These are phyloP conservation scores for Diplazon laetatorius DNA, from an alignment of 2,888 invertebrate species.

Conservation along the genomic window DNA sequence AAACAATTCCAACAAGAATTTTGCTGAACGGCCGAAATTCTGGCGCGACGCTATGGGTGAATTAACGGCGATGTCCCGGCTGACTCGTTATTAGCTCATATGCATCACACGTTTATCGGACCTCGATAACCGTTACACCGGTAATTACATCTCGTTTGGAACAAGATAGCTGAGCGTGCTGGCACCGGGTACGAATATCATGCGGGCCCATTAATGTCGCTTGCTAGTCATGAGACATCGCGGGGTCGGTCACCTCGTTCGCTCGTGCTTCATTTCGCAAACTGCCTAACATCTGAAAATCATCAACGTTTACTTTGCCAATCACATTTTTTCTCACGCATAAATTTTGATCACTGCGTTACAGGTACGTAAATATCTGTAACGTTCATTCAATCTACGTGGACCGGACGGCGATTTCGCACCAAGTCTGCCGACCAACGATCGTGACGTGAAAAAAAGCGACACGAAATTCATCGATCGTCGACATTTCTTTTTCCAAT, in stretches of 20 bases:
- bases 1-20: background rate
- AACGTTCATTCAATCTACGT: no score
- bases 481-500: no score
- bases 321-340: slow-evolving; percentile 13
- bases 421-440: no score
- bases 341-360: background rate
- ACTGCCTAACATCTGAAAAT: background rate
- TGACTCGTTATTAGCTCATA: background rate
- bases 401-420: no score
- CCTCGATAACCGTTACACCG: slow-evolving; percentile 47
- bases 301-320: background rate
- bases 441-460: no score
- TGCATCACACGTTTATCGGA: slow-evolving; percentile 20
- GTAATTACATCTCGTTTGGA: slow-evolving; percentile 43
- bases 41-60: background rate
- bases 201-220: slow-evolving; percentile 54
- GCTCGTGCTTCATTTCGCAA: slow-evolving; percentile 7
- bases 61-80: slow-evolving; percentile 6
- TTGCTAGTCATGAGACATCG: slow-evolving; percentile 46
- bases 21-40: background rate
- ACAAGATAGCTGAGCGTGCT: slow-evolving; percentile 4
- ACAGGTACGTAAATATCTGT: background rate
- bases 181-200: slow-evolving; percentile 41
- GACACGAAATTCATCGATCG: no score
- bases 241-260: slow-evolving; percentile 44